Evolutionary conservation across 1,140 invertebrate genomes (phyloP), one percentile per base, ranked within the genome.

Genomic region (Cyphomyrmex costatus): DNA sequence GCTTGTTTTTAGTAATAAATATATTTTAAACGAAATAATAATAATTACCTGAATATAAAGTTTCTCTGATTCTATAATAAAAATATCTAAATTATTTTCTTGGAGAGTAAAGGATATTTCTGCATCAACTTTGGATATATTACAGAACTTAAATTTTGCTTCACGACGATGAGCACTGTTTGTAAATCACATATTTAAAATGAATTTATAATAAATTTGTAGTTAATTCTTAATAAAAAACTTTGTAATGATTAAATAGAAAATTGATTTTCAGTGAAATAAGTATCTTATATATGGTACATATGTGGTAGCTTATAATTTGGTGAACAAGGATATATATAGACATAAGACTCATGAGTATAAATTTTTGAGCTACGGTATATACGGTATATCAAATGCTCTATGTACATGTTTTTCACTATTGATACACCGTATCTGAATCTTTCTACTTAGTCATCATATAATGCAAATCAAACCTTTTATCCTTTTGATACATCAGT

Each of bases 131-230:
- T 71, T 56, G 10, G 93, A 94, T 77, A 87, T 42, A 87, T 94
- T 95, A 19, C 60, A 71, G 14, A 94, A 92, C n/a, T 89, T 92
- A 8, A 94, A 91, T 60, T 77, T 33, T 0, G 80, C 77, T 12
- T 85, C 78, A 16, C 86, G 86, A 56, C 86, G 82, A 79, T 92
- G 89, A 60, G 58, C 21, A n/a, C 92, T 92, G 66, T 49, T 76
- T 46, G 12, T 3, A 83, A 68, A 86, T 66, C 58, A 77, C 30
- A 30, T 1, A 33, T 49, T 16, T 21, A 21, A 36, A 53, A 65
- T 63, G 7, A 61, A 42, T 68, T 80, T 1, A 2, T 36, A 42
- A 42, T 42, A 42, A 42, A 42, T 42, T 42, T 42, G 10, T 42
- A 42, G 3, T 42, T 42, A 10, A 42, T 42, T 42, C 10, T 10